Base-by-base conservation (phyloP, 1,140 invertebrate genomes). In the Onthophagus taurus region DNA sequence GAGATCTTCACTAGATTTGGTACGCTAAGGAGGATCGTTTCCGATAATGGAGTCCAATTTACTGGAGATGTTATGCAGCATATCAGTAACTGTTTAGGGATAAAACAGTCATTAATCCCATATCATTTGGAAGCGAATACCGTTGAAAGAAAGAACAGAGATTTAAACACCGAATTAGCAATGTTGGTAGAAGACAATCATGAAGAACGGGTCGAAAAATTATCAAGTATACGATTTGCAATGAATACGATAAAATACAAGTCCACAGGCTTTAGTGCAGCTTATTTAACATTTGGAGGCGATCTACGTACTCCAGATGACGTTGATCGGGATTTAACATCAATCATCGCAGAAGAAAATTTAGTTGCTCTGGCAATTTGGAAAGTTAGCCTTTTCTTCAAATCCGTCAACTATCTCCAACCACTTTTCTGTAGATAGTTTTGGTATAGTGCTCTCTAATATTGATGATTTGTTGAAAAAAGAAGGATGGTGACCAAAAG, bases 161-260 rank as follows among this genome's bases (percentile, higher is more conserved):
- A n/a, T n/a, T n/a, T n/a, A n/a, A n/a, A n/a, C n/a, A n/a, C n/a
- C n/a, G n/a, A n/a, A 33, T 13, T 14, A 33, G 9, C 31, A 6
- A 6, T 33, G 6, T 33, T 33, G 13, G 6, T 33, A 33, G 13
- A 14, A 33, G 6, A 33, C 6, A 13, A 6, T 13, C 31, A 33
- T 33, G 6, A 33, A 6, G 14, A 33, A 9, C 13, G 31, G 31
- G 6, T 45, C 57, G 11, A 55, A 59, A 34, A 24, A 61, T 16
- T 48, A 60, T 44, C 33, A 60, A 17, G 38, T 56, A 16, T 64
- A 57, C 44, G 58, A 59, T 39, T 39, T 16, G 37, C 37, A 8
- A 39, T 39, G 37, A 33, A 33, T 13, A 33, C 31, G 13, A 13
- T 6, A 9, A 6, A 13, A 33, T 33, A 13, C 31, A 6, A 33